Conservation (phyloP, 2,797 vertebrate species). For the Oryzias sinensis region DNA sequence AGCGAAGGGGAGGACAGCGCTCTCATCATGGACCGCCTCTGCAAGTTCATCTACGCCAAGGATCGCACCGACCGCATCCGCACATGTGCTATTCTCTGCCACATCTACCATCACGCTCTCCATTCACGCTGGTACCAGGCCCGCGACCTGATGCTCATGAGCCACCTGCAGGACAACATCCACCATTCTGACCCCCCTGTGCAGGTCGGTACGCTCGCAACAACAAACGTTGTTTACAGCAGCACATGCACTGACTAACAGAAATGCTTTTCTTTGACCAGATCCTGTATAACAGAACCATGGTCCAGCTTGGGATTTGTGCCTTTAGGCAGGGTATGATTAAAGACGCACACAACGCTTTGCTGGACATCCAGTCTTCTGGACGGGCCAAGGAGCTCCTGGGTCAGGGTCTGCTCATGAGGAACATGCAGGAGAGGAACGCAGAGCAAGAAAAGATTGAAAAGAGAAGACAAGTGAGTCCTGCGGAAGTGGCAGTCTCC, state of each 20-base stretch:
- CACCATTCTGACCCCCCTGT: slow-evolving; percentile 91
- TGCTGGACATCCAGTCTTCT: slow-evolving; percentile 91
- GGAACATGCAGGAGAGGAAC: slow-evolving; percentile 94
- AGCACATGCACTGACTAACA: accelerated
- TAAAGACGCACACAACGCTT: slow-evolving; percentile 90
- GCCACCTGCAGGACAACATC: slow-evolving; percentile 94
- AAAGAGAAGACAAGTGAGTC: slow-evolving; percentile 84
- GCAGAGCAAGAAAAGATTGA: slow-evolving; percentile 95
- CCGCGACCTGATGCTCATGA: slow-evolving; percentile 95
- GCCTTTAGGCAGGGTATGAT: slow-evolving; percentile 93
- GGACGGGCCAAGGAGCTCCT: slow-evolving; percentile 91
- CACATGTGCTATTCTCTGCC: slow-evolving; percentile 91
- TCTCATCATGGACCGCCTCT: slow-evolving; percentile 87
- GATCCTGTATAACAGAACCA: slow-evolving; percentile 94
- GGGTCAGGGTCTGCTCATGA: slow-evolving; percentile 89
- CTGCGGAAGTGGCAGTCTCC: neutral
- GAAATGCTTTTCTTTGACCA: slow-evolving; percentile 31
- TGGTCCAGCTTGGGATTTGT: slow-evolving; percentile 93
- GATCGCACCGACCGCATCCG: slow-evolving; percentile 92
- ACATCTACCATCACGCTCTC: slow-evolving; percentile 92
- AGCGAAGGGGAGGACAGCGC: slow-evolving; percentile 89
- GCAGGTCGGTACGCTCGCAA: slow-evolving; percentile 71
- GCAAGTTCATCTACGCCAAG: slow-evolving; percentile 91
- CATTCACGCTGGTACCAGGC: slow-evolving; percentile 94
- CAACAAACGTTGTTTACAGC: neutral